Evolutionary conservation across 2,888 invertebrate species (phyloP).

Genomic region (Reticulitermes lucifugus): DNA sequence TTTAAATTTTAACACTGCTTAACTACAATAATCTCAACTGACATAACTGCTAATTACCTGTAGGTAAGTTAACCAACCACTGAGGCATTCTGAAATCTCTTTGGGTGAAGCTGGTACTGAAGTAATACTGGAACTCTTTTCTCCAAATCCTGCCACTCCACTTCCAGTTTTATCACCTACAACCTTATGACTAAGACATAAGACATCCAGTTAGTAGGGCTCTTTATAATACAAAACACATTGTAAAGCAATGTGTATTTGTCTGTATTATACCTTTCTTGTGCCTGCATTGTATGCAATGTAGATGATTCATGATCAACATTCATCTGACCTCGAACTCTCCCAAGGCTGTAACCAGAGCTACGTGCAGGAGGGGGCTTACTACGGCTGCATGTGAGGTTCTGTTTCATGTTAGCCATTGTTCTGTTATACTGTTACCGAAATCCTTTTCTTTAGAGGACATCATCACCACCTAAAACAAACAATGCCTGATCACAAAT

Average conservation of each 20-base stretch:
- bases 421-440: neutral
- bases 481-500: neutral
- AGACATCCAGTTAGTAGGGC: neutral
- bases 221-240: too few species aligned
- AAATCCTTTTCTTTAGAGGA: slow-evolving; percentile 16
- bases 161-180: slow-evolving; percentile 36
- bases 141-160: slow-evolving; percentile 39
- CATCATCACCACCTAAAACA: slow-evolving; percentile 38
- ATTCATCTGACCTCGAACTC: slow-evolving; percentile 54
- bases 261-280: slow-evolving; percentile 47
- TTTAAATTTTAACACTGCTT: too few species aligned
- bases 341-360: slow-evolving; percentile 54
- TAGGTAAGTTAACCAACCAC: slow-evolving; percentile 57
- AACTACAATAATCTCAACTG: too few species aligned
- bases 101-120: slow-evolving; percentile 54
- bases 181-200: slow-evolving; percentile 32
- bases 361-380: slow-evolving; percentile 57
- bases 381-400: slow-evolving; percentile 55
- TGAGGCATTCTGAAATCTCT: slow-evolving; percentile 58
- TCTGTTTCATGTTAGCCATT: slow-evolving; percentile 57
- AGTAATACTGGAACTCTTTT: slow-evolving; percentile 28
- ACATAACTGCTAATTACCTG: slow-evolving; percentile 53
- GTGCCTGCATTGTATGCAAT: slow-evolving; percentile 49
- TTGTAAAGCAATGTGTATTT: neutral
- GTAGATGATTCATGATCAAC: slow-evolving; percentile 52